Percentiles rank a stretch among this genome's conserved stretches.
phyloP scores from a whole-genome alignment of 2,797 vertebrate genomes.

The Gambusia yucatana region DNA sequence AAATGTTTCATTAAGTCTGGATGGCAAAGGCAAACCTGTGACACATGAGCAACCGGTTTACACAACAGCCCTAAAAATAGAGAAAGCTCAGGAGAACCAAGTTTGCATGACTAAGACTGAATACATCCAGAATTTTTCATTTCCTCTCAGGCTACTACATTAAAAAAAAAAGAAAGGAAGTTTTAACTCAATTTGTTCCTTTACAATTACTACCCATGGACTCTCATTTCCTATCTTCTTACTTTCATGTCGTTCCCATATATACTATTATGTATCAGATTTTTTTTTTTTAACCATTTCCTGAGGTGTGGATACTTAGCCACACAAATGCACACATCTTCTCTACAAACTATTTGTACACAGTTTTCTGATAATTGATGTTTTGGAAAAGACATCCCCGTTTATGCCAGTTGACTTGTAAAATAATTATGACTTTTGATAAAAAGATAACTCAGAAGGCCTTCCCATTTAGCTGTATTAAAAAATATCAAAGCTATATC shows the following conservation, averaged over 20 bases:
- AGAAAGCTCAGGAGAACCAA: constrained; percentile 37
- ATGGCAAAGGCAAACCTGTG: constrained; percentile 35
- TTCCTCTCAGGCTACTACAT: background rate
- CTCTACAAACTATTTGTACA: background rate
- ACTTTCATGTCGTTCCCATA: background rate
- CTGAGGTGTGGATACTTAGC: background rate
- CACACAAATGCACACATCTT: background rate
- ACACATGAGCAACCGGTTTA: constrained; percentile 39
- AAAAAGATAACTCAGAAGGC: background rate
- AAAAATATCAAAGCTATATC: background rate
- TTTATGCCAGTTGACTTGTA: background rate
- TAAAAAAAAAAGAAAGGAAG: background rate
- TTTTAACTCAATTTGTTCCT: background rate
- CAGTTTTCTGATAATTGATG: background rate
- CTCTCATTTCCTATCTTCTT: background rate
- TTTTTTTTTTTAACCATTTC: background rate
- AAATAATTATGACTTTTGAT: background rate
- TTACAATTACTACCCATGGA: background rate
- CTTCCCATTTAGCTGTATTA: background rate
- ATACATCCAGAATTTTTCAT: background rate
- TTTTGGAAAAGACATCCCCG: background rate
- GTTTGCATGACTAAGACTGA: background rate
- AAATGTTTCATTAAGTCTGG: constrained; percentile 39
- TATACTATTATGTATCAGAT: too few species aligned
- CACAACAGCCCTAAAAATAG: constrained; percentile 59